phyloP scores from a whole-genome alignment of 2,113 vertebrate genomes.

The Ahaetulla prasina region DNA sequence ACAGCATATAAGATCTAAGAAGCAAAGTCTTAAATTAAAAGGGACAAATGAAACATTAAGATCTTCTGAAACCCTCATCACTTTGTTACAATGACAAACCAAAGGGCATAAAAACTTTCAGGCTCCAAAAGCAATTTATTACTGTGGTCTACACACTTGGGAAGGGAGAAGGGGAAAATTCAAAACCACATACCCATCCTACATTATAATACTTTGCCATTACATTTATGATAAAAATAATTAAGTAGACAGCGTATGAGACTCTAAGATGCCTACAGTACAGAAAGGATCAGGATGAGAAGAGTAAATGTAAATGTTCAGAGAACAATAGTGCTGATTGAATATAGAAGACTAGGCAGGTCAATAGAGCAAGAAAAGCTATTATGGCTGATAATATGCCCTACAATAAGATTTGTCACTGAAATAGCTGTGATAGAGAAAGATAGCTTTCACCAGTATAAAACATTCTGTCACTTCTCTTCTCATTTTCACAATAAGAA shows the following conservation, averaged over 20 bases:
- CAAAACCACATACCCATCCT: constrained; percentile 19
- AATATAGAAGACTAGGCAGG: constrained; percentile 19
- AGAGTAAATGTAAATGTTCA: constrained; percentile 18
- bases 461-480: not conserved
- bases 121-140: constrained; percentile 46
- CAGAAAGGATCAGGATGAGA: not conserved
- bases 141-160: constrained; percentile 41
- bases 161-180: not conserved
- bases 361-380: constrained; percentile 37
- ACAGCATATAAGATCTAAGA: constrained; percentile 9
- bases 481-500: not conserved
- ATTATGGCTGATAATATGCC: not conserved
- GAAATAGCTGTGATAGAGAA: not conserved
- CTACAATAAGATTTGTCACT: constrained; percentile 3
- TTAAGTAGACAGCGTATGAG: constrained; percentile 10
- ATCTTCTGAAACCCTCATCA: constrained; percentile 24
- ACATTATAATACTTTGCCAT: constrained; percentile 35
- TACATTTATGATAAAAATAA: constrained; percentile 33
- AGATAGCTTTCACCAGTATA: not conserved
- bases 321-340: constrained; percentile 30
- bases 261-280: constrained; percentile 16
- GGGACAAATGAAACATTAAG: constrained; percentile 36
- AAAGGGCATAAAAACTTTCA: constrained; percentile 36
- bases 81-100: constrained; percentile 47
- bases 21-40: not conserved